Percentiles rank a stretch among this genome's conserved stretches.
Conservation (phyloP, 1,140 invertebrate genomes). For the Musca vetustissima region DNA sequence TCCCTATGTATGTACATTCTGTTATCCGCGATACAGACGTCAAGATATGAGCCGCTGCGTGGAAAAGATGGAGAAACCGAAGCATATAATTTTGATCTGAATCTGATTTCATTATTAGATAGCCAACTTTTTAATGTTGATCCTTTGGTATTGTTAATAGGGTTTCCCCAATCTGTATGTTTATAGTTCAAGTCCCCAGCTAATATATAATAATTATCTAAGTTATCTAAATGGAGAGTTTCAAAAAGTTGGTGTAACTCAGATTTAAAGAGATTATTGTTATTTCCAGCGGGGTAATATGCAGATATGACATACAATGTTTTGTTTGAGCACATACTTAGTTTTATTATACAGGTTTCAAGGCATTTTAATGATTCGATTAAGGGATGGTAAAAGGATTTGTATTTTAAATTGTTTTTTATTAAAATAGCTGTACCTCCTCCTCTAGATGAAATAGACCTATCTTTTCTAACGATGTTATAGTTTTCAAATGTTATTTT, state of each 20-base stretch:
- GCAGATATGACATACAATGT: slow-evolving; percentile 1
- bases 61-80: slow-evolving; percentile 1
- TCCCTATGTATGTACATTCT: neutral
- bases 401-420: slow-evolving; percentile 1
- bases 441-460: no score
- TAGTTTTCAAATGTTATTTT: slow-evolving; percentile 7
- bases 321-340: neutral
- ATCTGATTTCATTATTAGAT: neutral
- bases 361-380: neutral
- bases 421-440: neutral
- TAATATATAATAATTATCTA: slow-evolving; percentile 13
- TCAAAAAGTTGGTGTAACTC: neutral
- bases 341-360: slow-evolving; percentile 2
- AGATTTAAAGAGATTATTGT: neutral
- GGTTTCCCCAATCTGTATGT: slow-evolving; percentile 7
- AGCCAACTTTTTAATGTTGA: neutral
- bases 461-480: no score
- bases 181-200: slow-evolving; percentile 13
- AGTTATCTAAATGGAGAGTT: neutral
- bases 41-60: neutral
- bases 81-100: slow-evolving; percentile 5
- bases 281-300: slow-evolving; percentile 15
- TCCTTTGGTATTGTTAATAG: slow-evolving; percentile 3
- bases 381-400: neutral
- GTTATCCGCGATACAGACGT: slow-evolving; percentile 10